Percentiles rank a stretch among this genome's conserved stretches.
Evolutionary conservation across 2,888 invertebrate species (phyloP).

Genomic region (Brachypalpus laphriformis): DNA sequence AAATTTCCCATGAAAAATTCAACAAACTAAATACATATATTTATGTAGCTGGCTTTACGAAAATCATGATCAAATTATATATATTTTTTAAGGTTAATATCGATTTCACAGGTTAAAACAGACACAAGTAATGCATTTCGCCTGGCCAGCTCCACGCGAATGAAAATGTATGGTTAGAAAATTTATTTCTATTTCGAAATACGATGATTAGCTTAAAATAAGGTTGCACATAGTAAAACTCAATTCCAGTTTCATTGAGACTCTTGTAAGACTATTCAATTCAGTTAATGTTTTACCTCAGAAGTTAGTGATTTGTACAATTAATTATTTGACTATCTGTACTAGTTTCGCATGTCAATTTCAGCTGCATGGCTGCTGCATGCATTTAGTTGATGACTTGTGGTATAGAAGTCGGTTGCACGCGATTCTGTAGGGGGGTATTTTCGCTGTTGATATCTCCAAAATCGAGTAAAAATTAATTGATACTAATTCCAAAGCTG

Average conservation of each 20-base stretch:
- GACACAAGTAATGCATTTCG: not conserved
- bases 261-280: not conserved
- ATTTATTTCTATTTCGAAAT: not conserved
- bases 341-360: slow-evolving; percentile 38
- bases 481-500: not conserved
- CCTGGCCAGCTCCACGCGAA: not conserved
- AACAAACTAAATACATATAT: no score
- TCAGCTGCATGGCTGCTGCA: slow-evolving; percentile 47
- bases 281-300: not conserved
- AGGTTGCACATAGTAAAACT: not conserved
- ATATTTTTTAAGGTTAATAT: no score
- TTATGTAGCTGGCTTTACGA: no score
- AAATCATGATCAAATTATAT: no score
- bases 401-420: slow-evolving; percentile 25
- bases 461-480: not conserved
- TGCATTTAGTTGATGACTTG: slow-evolving; percentile 37
- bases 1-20: no score
- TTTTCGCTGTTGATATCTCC: not conserved
- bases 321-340: slow-evolving; percentile 46
- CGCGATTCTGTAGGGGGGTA: not conserved
- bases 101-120: not conserved
- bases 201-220: not conserved
- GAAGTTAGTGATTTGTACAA: not conserved
- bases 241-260: not conserved
- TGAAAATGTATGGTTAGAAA: no score